Percentiles rank a stretch among this genome's conserved stretches.
Evolutionary conservation across 2,888 invertebrate genomes (phyloP).

Genomic region (Chelonus formosanus): DNA sequence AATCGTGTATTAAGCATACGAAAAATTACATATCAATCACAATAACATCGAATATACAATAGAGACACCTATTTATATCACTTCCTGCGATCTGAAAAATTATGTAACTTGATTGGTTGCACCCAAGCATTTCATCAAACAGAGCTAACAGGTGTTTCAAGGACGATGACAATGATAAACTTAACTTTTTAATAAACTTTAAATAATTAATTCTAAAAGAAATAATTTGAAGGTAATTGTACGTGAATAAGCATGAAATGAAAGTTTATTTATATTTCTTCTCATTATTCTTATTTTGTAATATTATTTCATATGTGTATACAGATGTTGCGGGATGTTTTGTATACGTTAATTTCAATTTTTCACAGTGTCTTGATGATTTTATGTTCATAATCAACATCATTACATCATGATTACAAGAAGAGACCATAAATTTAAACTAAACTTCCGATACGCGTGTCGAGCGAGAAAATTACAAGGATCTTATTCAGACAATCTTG

Average conservation of each 20-base stretch:
- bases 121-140: conserved; percentile 14
- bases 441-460: background rate
- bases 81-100: conserved; percentile 45
- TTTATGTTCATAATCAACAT: conserved; percentile 7
- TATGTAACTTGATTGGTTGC: conserved; percentile 40
- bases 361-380: background rate
- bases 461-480: conserved; percentile 2
- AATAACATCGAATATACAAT: conserved; percentile 42
- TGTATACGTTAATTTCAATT: background rate
- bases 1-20: too few relatives aligned
- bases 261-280: too few relatives aligned
- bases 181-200: conserved; percentile 2
- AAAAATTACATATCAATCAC: too few relatives aligned
- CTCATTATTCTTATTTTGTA: too few relatives aligned
- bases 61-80: conserved; percentile 46
- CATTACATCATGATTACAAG: conserved; percentile 7
- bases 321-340: background rate
- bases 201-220: conserved; percentile 12
- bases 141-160: conserved; percentile 46
- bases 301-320: too few relatives aligned
- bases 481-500: background rate
- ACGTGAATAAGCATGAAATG: background rate
- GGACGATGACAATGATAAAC: conserved; percentile 38
- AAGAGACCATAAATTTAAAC: background rate
- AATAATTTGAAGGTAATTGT: background rate